These are phyloP conservation scores for Microtus californicus DNA, from an alignment of 2,797 vertebrate genomes.

Conservation along the genomic window DNA sequence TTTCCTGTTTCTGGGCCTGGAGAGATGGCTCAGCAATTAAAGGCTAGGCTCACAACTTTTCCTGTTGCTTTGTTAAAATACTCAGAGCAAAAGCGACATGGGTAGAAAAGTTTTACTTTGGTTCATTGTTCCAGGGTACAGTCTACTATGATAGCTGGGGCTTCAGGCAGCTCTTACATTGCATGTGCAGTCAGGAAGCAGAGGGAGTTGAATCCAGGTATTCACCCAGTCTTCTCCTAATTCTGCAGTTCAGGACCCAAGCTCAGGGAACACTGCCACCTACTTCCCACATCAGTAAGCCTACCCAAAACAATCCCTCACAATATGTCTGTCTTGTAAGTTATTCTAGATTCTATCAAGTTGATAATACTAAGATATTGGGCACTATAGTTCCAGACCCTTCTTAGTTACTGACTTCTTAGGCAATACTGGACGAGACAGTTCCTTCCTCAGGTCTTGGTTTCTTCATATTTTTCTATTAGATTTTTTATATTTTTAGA, in stretches of 20 bases:
- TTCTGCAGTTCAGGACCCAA: neutral
- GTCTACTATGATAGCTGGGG: too few relatives aligned
- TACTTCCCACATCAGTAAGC: neutral
- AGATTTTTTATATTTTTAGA: neutral
- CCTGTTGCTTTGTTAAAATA: neutral
- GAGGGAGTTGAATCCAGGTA: neutral
- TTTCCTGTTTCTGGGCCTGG: neutral
- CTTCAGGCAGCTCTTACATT: too few relatives aligned
- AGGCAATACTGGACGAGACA: neutral
- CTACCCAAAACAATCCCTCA: neutral
- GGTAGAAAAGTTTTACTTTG: neutral
- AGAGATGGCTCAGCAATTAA: too few relatives aligned
- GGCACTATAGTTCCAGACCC: neutral
- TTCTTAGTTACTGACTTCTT: slow-evolving; percentile 6
- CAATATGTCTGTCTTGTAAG: neutral
- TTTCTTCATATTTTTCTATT: neutral
- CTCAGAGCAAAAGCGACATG: neutral
- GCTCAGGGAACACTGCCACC: neutral
- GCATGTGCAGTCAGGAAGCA: neutral
- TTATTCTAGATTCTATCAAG: neutral
- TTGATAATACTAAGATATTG: neutral
- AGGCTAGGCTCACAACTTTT: neutral
- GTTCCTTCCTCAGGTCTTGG: slow-evolving; percentile 8
- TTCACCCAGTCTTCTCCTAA: neutral
- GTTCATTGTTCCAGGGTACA: neutral